phyloP scores from a whole-genome alignment of 2,888 invertebrate species.

The Sinohyriopsis cumingii region DNA sequence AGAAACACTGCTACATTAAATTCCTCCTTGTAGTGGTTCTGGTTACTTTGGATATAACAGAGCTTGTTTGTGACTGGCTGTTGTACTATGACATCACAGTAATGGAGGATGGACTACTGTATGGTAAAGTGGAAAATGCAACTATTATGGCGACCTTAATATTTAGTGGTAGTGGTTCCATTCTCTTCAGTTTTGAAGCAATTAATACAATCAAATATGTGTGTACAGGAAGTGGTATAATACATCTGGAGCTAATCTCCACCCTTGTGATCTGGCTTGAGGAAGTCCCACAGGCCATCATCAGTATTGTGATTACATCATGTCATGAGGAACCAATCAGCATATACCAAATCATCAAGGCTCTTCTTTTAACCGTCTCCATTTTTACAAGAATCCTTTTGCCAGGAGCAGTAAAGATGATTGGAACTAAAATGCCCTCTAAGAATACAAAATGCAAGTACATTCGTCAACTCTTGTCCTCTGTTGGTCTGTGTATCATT shows the following conservation, averaged over 20 bases:
- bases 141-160: conserved; percentile 23
- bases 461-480: conserved; percentile 18
- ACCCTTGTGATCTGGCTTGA: too few relatives aligned
- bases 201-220: conserved; percentile 13
- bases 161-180: conserved; percentile 36
- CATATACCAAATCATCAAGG: conserved; percentile 52
- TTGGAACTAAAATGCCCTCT: not conserved
- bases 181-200: conserved; percentile 20
- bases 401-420: conserved; percentile 22
- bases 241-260: too few relatives aligned
- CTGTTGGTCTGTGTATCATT: conserved; percentile 26
- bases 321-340: conserved; percentile 59
- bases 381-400: conserved; percentile 37
- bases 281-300: too few relatives aligned
- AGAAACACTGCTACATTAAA: not conserved
- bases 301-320: conserved; percentile 21
- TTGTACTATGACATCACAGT: conserved; percentile 42
- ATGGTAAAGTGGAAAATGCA: conserved; percentile 30
- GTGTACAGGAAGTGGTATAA: too few relatives aligned
- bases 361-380: conserved; percentile 39
- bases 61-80: conserved; percentile 54
- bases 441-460: conserved; percentile 20
- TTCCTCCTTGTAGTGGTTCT: conserved; percentile 18
- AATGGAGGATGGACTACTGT: conserved; percentile 49
- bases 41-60: conserved; percentile 38